Evolutionary conservation across 2,113 vertebrate genomes (phyloP), one percentile per base, ranked within the genome.

Genomic region (Pipra filicauda): DNA sequence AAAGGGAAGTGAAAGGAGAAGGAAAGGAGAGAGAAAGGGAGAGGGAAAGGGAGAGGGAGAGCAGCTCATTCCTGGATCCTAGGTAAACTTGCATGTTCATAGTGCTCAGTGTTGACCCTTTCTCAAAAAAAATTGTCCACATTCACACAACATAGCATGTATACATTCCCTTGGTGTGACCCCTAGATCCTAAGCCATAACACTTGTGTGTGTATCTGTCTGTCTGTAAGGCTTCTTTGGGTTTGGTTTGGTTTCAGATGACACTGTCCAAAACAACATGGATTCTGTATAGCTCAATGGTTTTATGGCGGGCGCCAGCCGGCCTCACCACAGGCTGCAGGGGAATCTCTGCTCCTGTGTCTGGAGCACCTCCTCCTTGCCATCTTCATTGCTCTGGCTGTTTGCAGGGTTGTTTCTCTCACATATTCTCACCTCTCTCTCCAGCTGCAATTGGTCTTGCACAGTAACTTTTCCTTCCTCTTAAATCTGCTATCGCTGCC

Each of bases 121-220:
- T 57, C 26, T 30, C 23, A 49, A 75, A 58, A 58, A 65, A 75
- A 30, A 2, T 14, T 62, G 12, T 30, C 48, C 23, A 12, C 2
- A 9, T 44, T 70, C 37, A 51, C 28, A 35, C 6, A 76, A 11
- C 9, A 39, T 8, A 57, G 13, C 21, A 23, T 12, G 4, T 41
- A 52, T 12, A 15, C 13, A 26, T n/a, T 81, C 5, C 10, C 11
- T 46, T 52, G 11, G 17, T 58, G 27, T 27, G 33, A 54, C 22
- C n/a, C 22, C 43, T 17, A 10, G 13, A 66, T 61, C 16, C n/a
- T 37, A 72, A 46, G 12, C 30, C 26, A 41, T 48, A 64, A 52
- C 4, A 35, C 65, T 18, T 15, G 2, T 20, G 2, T 16, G 15
- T 51, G 20, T 14, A 3, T 23, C 14, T 8, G 1, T 35, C 1